Evolutionary conservation across 1,140 invertebrate genomes (phyloP).

Genomic region (Oreohelix idahoensis): DNA sequence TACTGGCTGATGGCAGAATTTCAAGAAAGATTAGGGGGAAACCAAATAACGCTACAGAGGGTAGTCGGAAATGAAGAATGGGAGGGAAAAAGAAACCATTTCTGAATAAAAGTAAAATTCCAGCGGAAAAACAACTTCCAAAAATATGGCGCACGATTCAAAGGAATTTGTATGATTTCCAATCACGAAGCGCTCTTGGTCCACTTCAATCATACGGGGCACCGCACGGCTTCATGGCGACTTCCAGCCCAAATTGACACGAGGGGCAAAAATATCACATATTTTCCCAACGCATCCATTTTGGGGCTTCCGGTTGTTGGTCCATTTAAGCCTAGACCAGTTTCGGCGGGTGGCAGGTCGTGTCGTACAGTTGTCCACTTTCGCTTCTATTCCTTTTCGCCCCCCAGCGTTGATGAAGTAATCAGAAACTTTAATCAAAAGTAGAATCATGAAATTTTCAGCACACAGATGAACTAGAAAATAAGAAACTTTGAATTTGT

Average conservation of each 20-base stretch:
- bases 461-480: neutral
- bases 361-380: neutral
- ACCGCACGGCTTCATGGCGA: slow-evolving; percentile 27
- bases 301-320: slow-evolving; percentile 27
- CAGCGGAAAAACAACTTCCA: slow-evolving; percentile 19
- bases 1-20: no score
- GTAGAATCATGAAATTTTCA: neutral
- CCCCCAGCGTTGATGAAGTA: neutral
- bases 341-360: neutral
- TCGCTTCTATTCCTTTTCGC: neutral
- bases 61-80: neutral
- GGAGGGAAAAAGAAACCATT: neutral
- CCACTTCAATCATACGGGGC: slow-evolving; percentile 31
- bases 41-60: neutral
- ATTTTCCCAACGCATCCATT: slow-evolving; percentile 2
- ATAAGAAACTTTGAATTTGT: no score
- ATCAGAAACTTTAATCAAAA: neutral
- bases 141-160: slow-evolving; percentile 15
- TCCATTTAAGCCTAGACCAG: slow-evolving; percentile 16
- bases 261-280: slow-evolving; percentile 37
- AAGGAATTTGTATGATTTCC: slow-evolving; percentile 36
- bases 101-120: slow-evolving; percentile 8
- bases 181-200: slow-evolving; percentile 28
- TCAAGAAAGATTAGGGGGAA: no score
- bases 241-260: slow-evolving; percentile 31